A percentile compares a stretch with the other conserved stretches of the same genome.
phyloP scores from a whole-genome alignment of 2,888 invertebrate species.

The Trissolcus brochymenae region DNA sequence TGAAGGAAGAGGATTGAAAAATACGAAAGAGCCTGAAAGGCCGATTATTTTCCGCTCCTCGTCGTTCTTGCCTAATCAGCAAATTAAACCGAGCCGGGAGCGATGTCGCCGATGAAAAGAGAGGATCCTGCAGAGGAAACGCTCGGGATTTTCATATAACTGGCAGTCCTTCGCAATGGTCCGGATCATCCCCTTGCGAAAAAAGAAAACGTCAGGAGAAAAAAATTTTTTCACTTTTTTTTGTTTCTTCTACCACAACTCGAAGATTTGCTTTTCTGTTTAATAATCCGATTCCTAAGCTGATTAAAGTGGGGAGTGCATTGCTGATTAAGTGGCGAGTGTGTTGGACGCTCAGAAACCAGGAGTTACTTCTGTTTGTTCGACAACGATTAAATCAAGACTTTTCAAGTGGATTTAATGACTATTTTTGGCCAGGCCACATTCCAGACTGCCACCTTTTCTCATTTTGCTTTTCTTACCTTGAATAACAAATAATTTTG shows the following conservation, averaged over 20 bases:
- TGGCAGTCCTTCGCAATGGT: slow-evolving; percentile 31
- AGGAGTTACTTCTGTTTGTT: slow-evolving; percentile 4
- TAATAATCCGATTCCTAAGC: slow-evolving; percentile 23
- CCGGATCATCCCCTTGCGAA: slow-evolving; percentile 16
- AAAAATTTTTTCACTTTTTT: slow-evolving; percentile 15
- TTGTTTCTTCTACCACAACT: neutral
- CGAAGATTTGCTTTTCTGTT: slow-evolving; percentile 11
- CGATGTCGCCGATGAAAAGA: slow-evolving; percentile 47
- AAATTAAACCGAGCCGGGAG: slow-evolving; percentile 70
- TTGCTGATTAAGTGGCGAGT: slow-evolving; percentile 7
- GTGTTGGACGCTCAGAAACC: neutral
- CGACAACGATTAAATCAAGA: slow-evolving; percentile 8
- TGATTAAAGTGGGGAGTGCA: slow-evolving; percentile 12
- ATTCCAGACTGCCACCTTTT: too few species aligned
- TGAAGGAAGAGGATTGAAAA: slow-evolving; percentile 69
- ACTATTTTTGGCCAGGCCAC: neutral
- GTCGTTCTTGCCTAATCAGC: slow-evolving; percentile 72
- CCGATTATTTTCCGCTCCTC: slow-evolving; percentile 72
- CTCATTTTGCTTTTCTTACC: too few species aligned
- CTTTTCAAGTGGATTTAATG: slow-evolving; percentile 7
- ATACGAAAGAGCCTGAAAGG: slow-evolving; percentile 65
- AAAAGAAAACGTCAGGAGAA: neutral
- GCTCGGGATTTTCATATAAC: slow-evolving; percentile 39
- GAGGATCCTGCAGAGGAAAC: slow-evolving; percentile 40
- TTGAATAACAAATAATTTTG: too few species aligned